Evolutionary conservation across 2,113 vertebrate genomes (phyloP).

Genomic region (Bufo gargarizans): DNA sequence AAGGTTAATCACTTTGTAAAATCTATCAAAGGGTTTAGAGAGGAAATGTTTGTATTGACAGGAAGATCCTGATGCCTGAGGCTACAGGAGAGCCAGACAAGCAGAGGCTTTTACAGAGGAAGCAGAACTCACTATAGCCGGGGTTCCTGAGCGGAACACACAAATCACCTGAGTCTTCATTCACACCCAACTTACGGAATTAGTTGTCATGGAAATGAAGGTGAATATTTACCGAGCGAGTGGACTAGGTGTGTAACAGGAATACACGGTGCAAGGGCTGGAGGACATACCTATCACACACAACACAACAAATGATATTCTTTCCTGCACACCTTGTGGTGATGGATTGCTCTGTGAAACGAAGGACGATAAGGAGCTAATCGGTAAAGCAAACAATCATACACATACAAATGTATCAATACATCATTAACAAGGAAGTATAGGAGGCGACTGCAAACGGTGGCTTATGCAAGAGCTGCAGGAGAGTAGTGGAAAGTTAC

Average conservation of each 20-base stretch:
- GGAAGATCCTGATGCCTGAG: slow-evolving; percentile 73
- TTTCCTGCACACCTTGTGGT: neutral
- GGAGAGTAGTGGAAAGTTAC: neutral
- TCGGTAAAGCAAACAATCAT: slow-evolving; percentile 24
- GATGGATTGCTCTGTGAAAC: slow-evolving; percentile 2
- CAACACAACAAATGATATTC: neutral
- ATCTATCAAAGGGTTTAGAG: slow-evolving; percentile 77
- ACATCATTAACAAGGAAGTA: neutral
- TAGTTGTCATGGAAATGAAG: slow-evolving; percentile 49
- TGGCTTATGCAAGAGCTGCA: too few relatives aligned
- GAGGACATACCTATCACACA: neutral
- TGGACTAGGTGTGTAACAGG: slow-evolving; percentile 26
- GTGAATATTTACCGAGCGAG: slow-evolving; percentile 45
- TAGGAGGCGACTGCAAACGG: neutral
- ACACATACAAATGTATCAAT: slow-evolving; percentile 4
- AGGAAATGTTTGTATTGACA: slow-evolving; percentile 81
- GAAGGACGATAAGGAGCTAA: slow-evolving; percentile 28
- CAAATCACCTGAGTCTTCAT: slow-evolving; percentile 52
- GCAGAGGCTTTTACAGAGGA: slow-evolving; percentile 44
- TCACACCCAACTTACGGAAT: slow-evolving; percentile 55
- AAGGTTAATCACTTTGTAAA: slow-evolving; percentile 83
- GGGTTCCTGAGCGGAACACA: slow-evolving; percentile 31
- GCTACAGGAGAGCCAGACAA: slow-evolving; percentile 64
- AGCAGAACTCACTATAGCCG: slow-evolving; percentile 34
- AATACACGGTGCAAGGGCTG: neutral